A percentile compares a stretch with the other conserved stretches of the same genome.
Evolutionary conservation across 2,797 vertebrate genomes (phyloP).

Genomic region (Melanotaenia nigrans): DNA sequence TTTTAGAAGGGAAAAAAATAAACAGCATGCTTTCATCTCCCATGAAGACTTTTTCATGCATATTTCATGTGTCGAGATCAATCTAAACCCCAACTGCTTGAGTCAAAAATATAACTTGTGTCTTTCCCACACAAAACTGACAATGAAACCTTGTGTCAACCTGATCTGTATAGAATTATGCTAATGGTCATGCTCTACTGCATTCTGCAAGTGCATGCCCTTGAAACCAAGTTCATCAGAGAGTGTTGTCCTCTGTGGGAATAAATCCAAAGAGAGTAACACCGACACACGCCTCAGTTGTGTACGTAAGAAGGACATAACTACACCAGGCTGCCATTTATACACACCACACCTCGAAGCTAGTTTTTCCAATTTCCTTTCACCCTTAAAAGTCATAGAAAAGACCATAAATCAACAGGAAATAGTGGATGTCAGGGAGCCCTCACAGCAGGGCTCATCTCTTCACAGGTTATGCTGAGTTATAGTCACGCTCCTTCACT

Average conservation of each 20-base stretch:
- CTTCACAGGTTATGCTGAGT: constrained; percentile 46
- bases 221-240: constrained; percentile 52
- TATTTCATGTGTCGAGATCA: constrained; percentile 41
- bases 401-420: constrained; percentile 61
- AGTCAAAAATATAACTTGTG: constrained; percentile 5
- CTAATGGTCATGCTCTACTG: constrained; percentile 53
- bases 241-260: constrained; percentile 40
- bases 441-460: constrained; percentile 52
- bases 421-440: constrained; percentile 52
- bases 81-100: neutral
- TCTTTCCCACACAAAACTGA: constrained; percentile 20
- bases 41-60: constrained; percentile 15
- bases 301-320: constrained; percentile 45
- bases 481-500: constrained; percentile 51
- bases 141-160: constrained; percentile 37
- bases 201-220: constrained; percentile 44
- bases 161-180: constrained; percentile 53
- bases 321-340: constrained; percentile 32
- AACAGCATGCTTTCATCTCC: constrained; percentile 10
- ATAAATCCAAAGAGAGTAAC: constrained; percentile 46
- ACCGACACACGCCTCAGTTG: constrained; percentile 28
- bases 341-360: constrained; percentile 48
- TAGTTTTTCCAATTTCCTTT: constrained; percentile 64
- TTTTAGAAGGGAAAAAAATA: neutral
- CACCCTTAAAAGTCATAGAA: constrained; percentile 35